Percentiles rank a stretch among this genome's conserved stretches.
Conservation (phyloP, 1,140 invertebrate genomes). For the Myzus persicae region DNA sequence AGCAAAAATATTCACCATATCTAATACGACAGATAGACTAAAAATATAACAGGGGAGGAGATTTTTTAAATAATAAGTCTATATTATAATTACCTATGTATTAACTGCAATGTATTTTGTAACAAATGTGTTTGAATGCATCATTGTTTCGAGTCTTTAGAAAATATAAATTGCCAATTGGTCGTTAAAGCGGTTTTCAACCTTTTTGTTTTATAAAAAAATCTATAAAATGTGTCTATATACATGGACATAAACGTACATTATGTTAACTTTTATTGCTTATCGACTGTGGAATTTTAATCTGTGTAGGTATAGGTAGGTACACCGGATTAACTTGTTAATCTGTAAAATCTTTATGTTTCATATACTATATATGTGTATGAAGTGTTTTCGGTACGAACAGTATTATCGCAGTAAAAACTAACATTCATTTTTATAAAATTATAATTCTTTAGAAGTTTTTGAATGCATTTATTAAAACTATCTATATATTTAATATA, state of each 20-base stretch:
- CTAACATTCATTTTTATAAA: not conserved
- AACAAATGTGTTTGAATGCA: not conserved
- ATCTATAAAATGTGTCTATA: constrained; percentile 19
- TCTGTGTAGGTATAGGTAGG: not conserved
- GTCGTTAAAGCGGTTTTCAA: constrained; percentile 1
- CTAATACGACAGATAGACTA: not conserved
- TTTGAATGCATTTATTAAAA: not conserved
- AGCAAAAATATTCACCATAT: not conserved
- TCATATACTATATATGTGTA: not conserved
- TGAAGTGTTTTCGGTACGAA: not conserved
- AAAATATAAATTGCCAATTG: constrained; percentile 12
- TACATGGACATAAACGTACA: not conserved
- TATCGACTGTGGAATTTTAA: not conserved
- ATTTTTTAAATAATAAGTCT: not conserved
- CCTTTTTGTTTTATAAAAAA: constrained; percentile 16
- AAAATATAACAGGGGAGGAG: not conserved
- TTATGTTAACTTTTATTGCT: constrained; percentile 18
- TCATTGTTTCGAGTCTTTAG: not conserved
- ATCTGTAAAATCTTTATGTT: constrained; percentile 17
- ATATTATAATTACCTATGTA: too few species aligned
- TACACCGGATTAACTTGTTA: not conserved
- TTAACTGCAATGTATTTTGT: not conserved
- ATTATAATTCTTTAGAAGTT: not conserved
- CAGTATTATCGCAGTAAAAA: not conserved
- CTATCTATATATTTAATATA: not conserved